Percentiles rank a stretch among this genome's conserved stretches.
phyloP scores from a whole-genome alignment of 2,888 invertebrate genomes.

The Oscheius onirici region DNA sequence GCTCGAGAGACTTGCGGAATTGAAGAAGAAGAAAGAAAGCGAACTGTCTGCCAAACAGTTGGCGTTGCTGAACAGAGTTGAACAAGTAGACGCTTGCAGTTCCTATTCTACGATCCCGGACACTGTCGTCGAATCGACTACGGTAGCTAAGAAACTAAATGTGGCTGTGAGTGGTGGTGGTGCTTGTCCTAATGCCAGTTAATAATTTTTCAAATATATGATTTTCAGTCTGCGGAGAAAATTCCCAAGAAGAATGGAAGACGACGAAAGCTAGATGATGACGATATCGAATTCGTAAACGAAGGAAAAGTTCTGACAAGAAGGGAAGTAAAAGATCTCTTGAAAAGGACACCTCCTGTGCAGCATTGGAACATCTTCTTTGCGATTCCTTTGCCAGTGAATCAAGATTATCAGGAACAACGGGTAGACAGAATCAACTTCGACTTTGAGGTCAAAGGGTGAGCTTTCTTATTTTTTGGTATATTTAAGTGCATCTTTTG shows the following conservation, averaged over 20 bases:
- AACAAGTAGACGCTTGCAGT: not conserved
- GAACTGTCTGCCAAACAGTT: too few relatives aligned
- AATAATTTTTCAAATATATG: not conserved
- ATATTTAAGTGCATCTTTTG: too few relatives aligned
- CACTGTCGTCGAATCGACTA: not conserved
- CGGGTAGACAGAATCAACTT: not conserved
- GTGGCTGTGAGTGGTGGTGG: constrained; percentile 5
- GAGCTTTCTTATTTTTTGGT: not conserved
- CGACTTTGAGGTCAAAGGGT: constrained; percentile 16
- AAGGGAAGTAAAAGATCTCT: too few relatives aligned
- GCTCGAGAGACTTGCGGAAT: too few relatives aligned
- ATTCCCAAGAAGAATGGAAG: not conserved
- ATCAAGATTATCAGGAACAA: not conserved
- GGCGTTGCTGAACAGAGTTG: too few relatives aligned
- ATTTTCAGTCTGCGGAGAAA: not conserved
- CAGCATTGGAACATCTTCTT: not conserved
- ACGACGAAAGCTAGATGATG: not conserved
- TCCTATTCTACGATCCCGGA: not conserved
- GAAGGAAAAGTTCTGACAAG: not conserved
- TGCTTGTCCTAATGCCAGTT: not conserved
- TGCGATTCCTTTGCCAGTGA: not conserved
- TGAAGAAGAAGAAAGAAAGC: too few relatives aligned
- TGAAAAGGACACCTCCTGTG: not conserved
- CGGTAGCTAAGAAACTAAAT: constrained; percentile 2
- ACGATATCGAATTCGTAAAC: not conserved